Percentiles rank a stretch among this genome's conserved stretches.
phyloP scores from a whole-genome alignment of 2,797 vertebrate genomes.

The Epinephelus coioides region DNA sequence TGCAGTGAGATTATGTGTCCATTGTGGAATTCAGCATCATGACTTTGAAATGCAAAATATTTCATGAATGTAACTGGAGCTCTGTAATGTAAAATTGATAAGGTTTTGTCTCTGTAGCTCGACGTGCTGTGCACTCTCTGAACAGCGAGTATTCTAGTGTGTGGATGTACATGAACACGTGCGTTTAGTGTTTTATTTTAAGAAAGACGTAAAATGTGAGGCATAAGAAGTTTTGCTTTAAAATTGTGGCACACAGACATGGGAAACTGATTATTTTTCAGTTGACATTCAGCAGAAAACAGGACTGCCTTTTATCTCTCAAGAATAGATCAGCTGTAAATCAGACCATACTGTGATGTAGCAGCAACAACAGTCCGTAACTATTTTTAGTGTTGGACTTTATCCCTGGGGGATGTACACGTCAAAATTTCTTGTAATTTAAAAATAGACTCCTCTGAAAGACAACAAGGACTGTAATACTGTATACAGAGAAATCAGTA shows the following conservation, averaged over 20 bases:
- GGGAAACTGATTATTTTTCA: neutral
- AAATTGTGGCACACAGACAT: neutral
- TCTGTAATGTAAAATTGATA: conserved; percentile 48
- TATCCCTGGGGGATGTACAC: neutral
- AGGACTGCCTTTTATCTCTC: neutral
- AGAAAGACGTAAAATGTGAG: neutral
- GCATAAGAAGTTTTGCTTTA: neutral
- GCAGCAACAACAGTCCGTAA: neutral
- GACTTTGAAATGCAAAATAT: conserved; percentile 68
- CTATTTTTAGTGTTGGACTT: neutral
- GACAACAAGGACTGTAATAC: neutral
- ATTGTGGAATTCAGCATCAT: conserved; percentile 48
- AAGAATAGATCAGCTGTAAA: neutral
- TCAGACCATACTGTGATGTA: neutral
- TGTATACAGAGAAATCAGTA: neutral
- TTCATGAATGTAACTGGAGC: conserved; percentile 55
- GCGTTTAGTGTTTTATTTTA: conserved; percentile 1
- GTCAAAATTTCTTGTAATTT: neutral
- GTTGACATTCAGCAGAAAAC: neutral
- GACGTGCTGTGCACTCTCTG: conserved; percentile 27
- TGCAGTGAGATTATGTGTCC: conserved; percentile 51
- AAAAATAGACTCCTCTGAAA: neutral
- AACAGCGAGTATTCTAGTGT: conserved; percentile 22
- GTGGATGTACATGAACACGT: neutral
- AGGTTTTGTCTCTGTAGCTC: conserved; percentile 26